Percentiles rank a stretch among this genome's conserved stretches.
Evolutionary conservation across 2,113 vertebrate genomes (phyloP).

Genomic region (Aramus guarauna): DNA sequence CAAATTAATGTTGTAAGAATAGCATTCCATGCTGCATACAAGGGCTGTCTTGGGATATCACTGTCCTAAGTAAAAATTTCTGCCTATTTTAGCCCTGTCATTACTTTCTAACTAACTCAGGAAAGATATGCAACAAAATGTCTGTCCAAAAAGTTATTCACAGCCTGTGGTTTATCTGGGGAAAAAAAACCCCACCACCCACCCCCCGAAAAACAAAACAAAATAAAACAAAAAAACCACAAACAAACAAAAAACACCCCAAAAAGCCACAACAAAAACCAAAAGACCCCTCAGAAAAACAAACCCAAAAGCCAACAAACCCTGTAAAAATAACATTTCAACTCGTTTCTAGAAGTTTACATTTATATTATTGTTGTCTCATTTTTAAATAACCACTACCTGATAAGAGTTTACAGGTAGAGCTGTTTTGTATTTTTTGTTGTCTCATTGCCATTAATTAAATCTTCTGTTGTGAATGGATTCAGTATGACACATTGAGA

Average conservation of each 20-base stretch:
- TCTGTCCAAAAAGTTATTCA: background rate
- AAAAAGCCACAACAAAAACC: too few relatives aligned
- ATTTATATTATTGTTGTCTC: background rate
- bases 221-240: too few relatives aligned
- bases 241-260: background rate
- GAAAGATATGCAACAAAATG: background rate
- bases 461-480: background rate
- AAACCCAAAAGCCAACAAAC: background rate
- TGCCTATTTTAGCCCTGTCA: background rate
- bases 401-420: background rate
- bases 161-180: background rate
- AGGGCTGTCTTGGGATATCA: background rate
- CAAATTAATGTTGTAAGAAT: background rate
- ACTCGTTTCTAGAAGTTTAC: background rate
- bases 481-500: background rate
- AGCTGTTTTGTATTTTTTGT: background rate
- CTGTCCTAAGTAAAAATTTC: background rate
- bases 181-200: fast-evolving
- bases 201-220: too few relatives aligned
- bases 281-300: too few relatives aligned
- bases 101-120: background rate
- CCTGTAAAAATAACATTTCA: background rate
- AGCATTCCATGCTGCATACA: background rate
- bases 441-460: background rate
- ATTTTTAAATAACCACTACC: background rate